Conservation (phyloP, 1,140 invertebrate species). For the Bombus terrestris region DNA sequence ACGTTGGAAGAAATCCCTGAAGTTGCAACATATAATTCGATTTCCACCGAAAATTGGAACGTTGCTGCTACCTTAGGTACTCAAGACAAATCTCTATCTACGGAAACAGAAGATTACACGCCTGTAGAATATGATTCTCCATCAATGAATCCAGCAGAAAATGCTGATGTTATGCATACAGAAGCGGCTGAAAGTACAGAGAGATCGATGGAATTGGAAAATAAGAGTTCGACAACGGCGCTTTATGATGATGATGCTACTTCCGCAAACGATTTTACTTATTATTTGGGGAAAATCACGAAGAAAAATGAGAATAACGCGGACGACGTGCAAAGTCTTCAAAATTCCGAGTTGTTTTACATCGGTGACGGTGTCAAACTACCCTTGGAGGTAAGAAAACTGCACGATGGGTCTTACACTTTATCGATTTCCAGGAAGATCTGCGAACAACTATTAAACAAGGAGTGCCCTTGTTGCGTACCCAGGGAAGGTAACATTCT, state of each 20-base stretch:
- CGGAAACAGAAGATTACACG: neutral
- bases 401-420: slow-evolving; percentile 72
- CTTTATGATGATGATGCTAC: neutral
- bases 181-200: slow-evolving; percentile 22
- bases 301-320: neutral
- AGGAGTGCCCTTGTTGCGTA: slow-evolving; percentile 73
- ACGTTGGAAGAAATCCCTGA: too few relatives aligned
- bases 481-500: slow-evolving; percentile 55
- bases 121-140: neutral
- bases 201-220: neutral
- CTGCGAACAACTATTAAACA: slow-evolving; percentile 69
- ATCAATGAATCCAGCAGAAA: neutral
- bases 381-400: slow-evolving; percentile 72
- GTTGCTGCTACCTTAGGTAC: neutral
- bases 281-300: slow-evolving; percentile 28
- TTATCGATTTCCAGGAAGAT: slow-evolving; percentile 72
- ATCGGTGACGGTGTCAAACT: slow-evolving; percentile 74
- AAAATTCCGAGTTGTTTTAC: slow-evolving; percentile 71
- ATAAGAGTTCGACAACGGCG: neutral
- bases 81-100: neutral
- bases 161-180: too few relatives aligned
- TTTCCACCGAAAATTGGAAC: neutral
- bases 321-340: slow-evolving; percentile 53
- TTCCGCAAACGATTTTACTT: neutral
- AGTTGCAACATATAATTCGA: neutral